Base-by-base conservation (phyloP, 2,888 invertebrate species). In the Metacarcinus magister region DNA sequence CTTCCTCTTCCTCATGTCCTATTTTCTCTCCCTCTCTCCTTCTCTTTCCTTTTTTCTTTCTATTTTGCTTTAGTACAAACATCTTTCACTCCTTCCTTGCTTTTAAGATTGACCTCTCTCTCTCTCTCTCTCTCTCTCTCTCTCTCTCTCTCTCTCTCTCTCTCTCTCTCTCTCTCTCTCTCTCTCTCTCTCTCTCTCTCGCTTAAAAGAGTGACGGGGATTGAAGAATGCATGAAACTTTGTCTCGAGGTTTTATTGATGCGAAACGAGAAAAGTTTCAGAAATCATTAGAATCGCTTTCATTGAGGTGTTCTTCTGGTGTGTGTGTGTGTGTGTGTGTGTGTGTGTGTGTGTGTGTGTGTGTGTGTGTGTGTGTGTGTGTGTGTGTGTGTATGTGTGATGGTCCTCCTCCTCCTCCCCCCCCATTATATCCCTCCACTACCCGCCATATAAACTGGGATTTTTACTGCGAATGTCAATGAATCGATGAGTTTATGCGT, bases 141-240 rank as follows among this genome's bases (percentile, higher is more conserved):
- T 46, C 91, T 23, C 54, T 92, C 46, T 54, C 92, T 54, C 92
- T n/a, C 28, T 46, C 92, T 46, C 46, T 48, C 54, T 48, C 92
- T 92, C 48, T 28, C 92, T 92, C 92, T 92, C 92, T 92, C 46
- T 43, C 54, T 92, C 54, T 92, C 91, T 44, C 54, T 48, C 48
- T 48, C 82, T 82, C 82, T 82, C 82, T 82, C 82, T 82, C 82
- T 82, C 82, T 82, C 82, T 82, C 82, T 82, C 82, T 82, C 82
- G 28, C 32, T 28, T 82, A 82, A 82, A 82, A 82, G 82, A 82
- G 82, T 82, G 82, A 82, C 82, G 82, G 82, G 82, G 82, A 82
- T 82, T 82, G 82, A 82, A 82, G 82, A 82, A 82, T 82, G 82
- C 82, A 82, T 82, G 82, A 82, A 82, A 82, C 82, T 82, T 82